Evolutionary conservation across 2,888 invertebrate species (phyloP), one percentile per base, ranked within the genome.

Genomic region (Bursaphelenchus okinawaensis): DNA sequence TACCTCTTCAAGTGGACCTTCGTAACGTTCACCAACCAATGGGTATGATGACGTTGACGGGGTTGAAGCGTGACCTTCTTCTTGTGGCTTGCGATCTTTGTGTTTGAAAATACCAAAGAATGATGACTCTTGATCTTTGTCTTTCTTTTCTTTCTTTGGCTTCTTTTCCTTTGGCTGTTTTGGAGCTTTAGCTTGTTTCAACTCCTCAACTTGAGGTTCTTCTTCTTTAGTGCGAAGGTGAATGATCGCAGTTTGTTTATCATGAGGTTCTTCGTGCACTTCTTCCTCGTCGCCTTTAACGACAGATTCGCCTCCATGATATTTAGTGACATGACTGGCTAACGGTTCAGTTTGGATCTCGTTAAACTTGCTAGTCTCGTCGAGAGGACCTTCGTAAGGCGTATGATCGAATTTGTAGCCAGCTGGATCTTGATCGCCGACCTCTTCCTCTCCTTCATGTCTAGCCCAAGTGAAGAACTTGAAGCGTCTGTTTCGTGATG

Each of bases 371-470:
- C 29, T 40, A 20, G 20, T 20, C n/a, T 22, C 29, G 20, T 29
- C 29, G 8, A 57, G 57, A n/a, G 55, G 27, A 27, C 55, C 55
- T 24, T n/a, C 20, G 55, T 55, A 55, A 24, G 24, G 1, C 2
- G 26, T 9, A 9, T 24, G 55, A 23, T 55, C 26, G 24, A 28
- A 24, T 8, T 23, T 23, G 22, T 24, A 19, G 27, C 24, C n/a
- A 24, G 28, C 24, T 23, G 19, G 20, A 19, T 55, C 55, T 28
- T 23, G 20, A n/a, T 19, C 55, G 19, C 26, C 55, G 22, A 57
- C 65, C n/a, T 69, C 71, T 61, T 69, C 71, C 6, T 71, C 69
- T 9, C 69, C 71, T 24, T 66, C 66, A 23, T 71, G 69, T 1
- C 65, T 51, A 26, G 66, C 23, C 23, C 70, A 52, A 8, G 65